Percentiles rank a stretch among this genome's conserved stretches.
phyloP scores from a whole-genome alignment of 1,140 invertebrate species.

The Coelopa frigida region DNA sequence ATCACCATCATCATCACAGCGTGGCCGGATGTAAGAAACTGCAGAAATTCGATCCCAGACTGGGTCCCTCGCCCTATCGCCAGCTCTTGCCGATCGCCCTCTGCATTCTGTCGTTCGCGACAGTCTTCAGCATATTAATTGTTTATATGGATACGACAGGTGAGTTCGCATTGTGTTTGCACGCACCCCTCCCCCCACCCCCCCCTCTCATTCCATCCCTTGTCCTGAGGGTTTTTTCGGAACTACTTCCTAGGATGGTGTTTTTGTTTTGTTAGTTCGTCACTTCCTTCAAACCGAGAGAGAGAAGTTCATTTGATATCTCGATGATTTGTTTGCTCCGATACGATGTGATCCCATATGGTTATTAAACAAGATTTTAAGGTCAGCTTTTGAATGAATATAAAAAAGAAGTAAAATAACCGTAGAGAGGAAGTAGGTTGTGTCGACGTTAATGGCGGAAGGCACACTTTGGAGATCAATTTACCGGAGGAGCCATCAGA shows the following conservation, averaged over 20 bases:
- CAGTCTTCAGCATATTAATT: slow-evolving; percentile 57
- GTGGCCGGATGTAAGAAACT: slow-evolving; percentile 16
- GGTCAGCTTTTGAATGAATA: too few species aligned
- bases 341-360: too few species aligned
- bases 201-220: slow-evolving; percentile 15
- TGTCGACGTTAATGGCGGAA: neutral
- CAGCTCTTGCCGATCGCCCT: slow-evolving; percentile 53
- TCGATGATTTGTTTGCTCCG: neutral
- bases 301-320: slow-evolving; percentile 8
- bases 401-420: too few species aligned
- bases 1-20: slow-evolving; percentile 23
- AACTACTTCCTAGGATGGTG: neutral
- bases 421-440: neutral
- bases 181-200: slow-evolving; percentile 7
- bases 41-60: slow-evolving; percentile 39
- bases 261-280: neutral
- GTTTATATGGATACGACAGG: slow-evolving; percentile 62
- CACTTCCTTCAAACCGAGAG: too few species aligned
- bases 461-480: slow-evolving; percentile 42
- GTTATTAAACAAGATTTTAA: too few species aligned
- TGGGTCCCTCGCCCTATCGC: slow-evolving; percentile 44
- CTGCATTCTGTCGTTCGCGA: slow-evolving; percentile 59
- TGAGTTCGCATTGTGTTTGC: slow-evolving; percentile 32
- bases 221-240: slow-evolving; percentile 19
- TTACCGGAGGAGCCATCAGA: slow-evolving; percentile 14